Conservation (phyloP, 2,888 invertebrate genomes). For the Eremobia ochroleuca region DNA sequence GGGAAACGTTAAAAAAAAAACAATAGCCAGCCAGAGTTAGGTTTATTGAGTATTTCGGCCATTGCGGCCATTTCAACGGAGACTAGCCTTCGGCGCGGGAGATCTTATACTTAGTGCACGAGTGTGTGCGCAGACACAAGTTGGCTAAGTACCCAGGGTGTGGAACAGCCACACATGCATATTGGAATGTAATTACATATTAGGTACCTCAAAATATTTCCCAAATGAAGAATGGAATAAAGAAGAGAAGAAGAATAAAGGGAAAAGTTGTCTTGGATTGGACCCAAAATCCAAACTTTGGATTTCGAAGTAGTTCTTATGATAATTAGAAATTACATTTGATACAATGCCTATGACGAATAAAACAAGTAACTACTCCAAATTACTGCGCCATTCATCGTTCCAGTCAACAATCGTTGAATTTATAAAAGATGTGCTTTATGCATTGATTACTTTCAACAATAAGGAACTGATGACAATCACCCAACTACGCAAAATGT, state of each 20-base stretch:
- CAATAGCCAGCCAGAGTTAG: background rate
- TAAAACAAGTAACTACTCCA: background rate
- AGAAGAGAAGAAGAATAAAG: no score
- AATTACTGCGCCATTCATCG: conserved; percentile 1
- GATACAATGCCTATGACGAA: background rate
- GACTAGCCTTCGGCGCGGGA: background rate
- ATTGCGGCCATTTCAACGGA: background rate
- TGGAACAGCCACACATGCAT: background rate
- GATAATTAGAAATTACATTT: background rate
- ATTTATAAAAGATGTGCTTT: conserved; percentile 32
- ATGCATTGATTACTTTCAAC: conserved; percentile 39
- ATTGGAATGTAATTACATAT: background rate
- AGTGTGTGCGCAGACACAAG: background rate
- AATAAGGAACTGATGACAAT: conserved; percentile 23
- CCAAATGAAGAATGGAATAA: no score
- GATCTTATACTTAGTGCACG: background rate
- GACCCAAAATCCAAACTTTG: background rate
- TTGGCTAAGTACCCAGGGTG: background rate
- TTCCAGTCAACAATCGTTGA: conserved; percentile 23
- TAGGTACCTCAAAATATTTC: background rate
- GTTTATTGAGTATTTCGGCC: background rate
- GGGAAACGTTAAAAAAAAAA: no score
- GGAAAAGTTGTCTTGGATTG: background rate
- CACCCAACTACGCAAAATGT: background rate
- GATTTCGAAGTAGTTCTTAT: background rate